phyloP scores from a whole-genome alignment of 1,140 invertebrate genomes.

The Leptinotarsa lineolata region DNA sequence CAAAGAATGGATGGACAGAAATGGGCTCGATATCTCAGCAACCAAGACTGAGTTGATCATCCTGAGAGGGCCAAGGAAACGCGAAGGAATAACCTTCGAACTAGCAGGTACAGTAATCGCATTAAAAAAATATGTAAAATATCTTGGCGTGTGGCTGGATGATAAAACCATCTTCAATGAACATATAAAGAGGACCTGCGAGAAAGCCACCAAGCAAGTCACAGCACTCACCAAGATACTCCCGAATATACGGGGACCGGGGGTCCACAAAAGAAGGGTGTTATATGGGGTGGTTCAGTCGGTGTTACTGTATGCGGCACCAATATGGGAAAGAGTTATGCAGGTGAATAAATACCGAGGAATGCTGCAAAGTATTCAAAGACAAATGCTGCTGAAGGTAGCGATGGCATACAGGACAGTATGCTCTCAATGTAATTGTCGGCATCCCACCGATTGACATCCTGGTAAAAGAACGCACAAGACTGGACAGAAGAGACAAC shows the following conservation, averaged over 20 bases:
- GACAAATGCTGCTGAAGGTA: background rate
- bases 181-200: background rate
- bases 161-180: no score
- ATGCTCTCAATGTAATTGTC: conserved; percentile 9
- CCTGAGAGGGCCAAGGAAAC: no score
- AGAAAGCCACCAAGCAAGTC: background rate
- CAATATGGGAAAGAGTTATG: conserved; percentile 6
- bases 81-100: no score
- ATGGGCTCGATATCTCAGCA: background rate
- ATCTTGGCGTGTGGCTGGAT: no score
- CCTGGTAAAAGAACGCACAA: conserved; percentile 2
- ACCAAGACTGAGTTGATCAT: no score
- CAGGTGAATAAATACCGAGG: conserved; percentile 5
- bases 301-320: no score
- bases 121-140: no score
- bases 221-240: conserved; percentile 25
- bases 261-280: conserved; percentile 10
- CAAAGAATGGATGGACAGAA: conserved; percentile 6
- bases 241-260: conserved; percentile 36
- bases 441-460: conserved; percentile 21
- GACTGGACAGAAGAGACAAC: background rate
- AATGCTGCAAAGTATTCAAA: background rate
- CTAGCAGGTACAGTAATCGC: no score
- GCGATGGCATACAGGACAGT: background rate
- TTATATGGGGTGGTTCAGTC: no score